Evolutionary conservation across 2,113 vertebrate genomes (phyloP), one percentile per base, ranked within the genome.

Genomic region (Argyrosomus japonicus): DNA sequence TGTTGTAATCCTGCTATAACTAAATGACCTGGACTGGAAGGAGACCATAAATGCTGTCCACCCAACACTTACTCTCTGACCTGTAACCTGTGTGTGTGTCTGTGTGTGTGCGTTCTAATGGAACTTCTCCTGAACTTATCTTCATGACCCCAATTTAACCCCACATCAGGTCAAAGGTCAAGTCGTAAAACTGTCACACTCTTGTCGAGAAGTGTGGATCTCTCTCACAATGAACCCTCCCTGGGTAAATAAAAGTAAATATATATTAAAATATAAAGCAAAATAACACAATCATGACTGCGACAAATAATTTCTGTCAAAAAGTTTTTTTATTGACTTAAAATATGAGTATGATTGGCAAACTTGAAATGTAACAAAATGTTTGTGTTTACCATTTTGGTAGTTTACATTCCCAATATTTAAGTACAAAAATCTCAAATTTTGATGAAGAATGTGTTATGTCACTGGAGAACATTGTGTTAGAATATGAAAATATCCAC

Each of bases 291-390:
- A 65, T 62, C 14, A 19, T 76, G 25, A 25, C 12, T 65, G 23
- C 14, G 5, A 75, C 50, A 81, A 1, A 45, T 29, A 0, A 61
- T 69, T 36, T 84, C 27, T 70, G 71, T 82, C 79, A 88, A 91
- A 88, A 84, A 9, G 0, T 18, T 68, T 84, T 87, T 93, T 94
- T 93, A 92, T 92, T 94, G 88, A 91, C 65, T 90, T 91, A 81
- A 92, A 94, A 92, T 92, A 90, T 86, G 83, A 78, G 51, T 84
- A 90, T 86, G 82, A 88, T 82, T 74, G 68, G 75, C 88, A 90
- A 91, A 91, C 78, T 83, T 91, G 36, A 89, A 90, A 91, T 84
- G 78, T 93, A 89, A 93, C 85, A 91, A 91, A 87, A 84, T 81
- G 69, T 85, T 57, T 88, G 80, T 81, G 72, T 88, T 89, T 77